Percentiles rank a stretch among this genome's conserved stretches.
These are phyloP conservation scores for Lepidurus arcticus DNA, from an alignment of 1,140 invertebrate species.

Conservation along the genomic window DNA sequence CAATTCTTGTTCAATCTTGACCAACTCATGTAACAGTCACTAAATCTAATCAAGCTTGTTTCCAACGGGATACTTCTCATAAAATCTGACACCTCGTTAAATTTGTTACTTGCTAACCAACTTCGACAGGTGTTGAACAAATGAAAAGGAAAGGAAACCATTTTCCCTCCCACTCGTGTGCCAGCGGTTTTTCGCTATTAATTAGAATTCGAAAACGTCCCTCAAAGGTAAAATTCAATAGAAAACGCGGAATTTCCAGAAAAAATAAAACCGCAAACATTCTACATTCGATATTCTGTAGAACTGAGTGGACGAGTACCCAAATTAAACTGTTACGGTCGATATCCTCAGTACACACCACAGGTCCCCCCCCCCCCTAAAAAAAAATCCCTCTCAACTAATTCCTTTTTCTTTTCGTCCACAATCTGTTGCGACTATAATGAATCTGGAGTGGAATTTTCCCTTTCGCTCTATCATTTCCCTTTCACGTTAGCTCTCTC, in stretches of 20 bases:
- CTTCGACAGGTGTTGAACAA: not conserved
- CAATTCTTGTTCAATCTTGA: not conserved
- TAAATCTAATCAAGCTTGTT: not conserved
- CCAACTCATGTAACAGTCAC: not conserved
- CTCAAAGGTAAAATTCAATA: too few relatives aligned
- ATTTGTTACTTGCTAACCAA: not conserved
- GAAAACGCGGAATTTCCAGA: too few relatives aligned
- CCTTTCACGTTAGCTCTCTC: not conserved
- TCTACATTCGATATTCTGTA: not conserved
- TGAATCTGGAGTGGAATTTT: constrained; percentile 1
- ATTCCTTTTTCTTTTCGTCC: not conserved
- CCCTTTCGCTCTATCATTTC: not conserved
- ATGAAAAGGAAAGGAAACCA: too few relatives aligned
- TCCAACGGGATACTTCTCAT: not conserved
- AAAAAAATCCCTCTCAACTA: not conserved
- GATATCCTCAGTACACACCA: not conserved
- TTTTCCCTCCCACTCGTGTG: too few relatives aligned
- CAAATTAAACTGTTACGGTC: constrained; percentile 4
- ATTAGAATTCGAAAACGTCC: too few relatives aligned
- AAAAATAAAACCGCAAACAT: too few relatives aligned
- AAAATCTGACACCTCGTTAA: not conserved
- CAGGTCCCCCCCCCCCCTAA: not conserved
- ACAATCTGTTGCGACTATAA: not conserved
- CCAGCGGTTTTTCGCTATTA: too few relatives aligned
- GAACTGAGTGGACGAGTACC: not conserved